A percentile compares a stretch with the other conserved stretches of the same genome.
Evolutionary conservation across 1,140 invertebrate species (phyloP).

Genomic region (Sweltsa coloradensis): DNA sequence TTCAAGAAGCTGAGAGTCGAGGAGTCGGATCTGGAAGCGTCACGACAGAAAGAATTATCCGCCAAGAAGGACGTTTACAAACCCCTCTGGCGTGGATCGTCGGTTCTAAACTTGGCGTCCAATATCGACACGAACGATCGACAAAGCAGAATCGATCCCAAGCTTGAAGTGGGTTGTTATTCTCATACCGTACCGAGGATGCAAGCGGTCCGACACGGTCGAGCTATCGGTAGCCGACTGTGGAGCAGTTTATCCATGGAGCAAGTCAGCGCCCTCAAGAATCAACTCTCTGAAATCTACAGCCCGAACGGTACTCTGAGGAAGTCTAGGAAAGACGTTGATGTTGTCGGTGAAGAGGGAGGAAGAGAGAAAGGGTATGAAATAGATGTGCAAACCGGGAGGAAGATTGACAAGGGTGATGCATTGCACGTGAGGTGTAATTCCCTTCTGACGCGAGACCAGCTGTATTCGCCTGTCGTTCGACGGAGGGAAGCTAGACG

Average conservation of each 20-base stretch:
- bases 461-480: conserved; percentile 28
- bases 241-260: conserved; percentile 77
- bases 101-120: conserved; percentile 61
- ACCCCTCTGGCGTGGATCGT: conserved; percentile 69
- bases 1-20: conserved; percentile 43
- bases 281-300: conserved; percentile 72
- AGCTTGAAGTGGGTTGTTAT: conserved; percentile 10
- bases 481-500: conserved; percentile 25
- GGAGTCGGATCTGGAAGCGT: conserved; percentile 32
- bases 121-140: conserved; percentile 33
- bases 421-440: conserved; percentile 54
- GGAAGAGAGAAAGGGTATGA: conserved; percentile 37
- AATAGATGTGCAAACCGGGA: conserved; percentile 39
- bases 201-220: conserved; percentile 22
- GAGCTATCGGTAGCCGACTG: conserved; percentile 55
- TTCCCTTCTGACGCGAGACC: conserved; percentile 37
- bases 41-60: conserved; percentile 31
- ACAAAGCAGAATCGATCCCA: conserved; percentile 21
- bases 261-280: conserved; percentile 68
- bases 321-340: too few species aligned
- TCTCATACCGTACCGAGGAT: neutral
- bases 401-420: conserved; percentile 18
- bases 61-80: conserved; percentile 55
- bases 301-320: conserved; percentile 43
- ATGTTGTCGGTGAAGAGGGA: too few species aligned